Evolutionary conservation across 1,140 invertebrate species (phyloP).

Genomic region (Leptinotarsa lineolata): DNA sequence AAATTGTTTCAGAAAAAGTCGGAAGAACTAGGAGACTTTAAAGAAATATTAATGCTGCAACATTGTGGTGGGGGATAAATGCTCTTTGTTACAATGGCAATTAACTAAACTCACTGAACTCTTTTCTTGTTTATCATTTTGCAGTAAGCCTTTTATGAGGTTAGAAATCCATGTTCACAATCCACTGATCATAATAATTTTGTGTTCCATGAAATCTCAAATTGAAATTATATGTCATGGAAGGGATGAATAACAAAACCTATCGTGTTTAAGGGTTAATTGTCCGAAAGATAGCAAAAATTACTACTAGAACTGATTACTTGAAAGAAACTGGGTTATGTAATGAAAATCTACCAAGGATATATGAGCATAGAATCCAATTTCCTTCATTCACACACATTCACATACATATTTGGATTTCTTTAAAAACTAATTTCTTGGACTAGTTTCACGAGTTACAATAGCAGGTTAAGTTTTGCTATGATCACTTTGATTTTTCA

Average conservation of each 20-base stretch:
- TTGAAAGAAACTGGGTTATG: no score
- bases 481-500: slow-evolving; percentile 21
- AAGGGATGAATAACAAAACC: neutral
- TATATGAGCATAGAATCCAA: neutral
- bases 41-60: no score
- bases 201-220: neutral
- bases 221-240: neutral
- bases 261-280: neutral
- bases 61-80: no score
- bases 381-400: slow-evolving; percentile 15
- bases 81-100: no score
- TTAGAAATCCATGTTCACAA: neutral
- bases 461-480: slow-evolving; percentile 25
- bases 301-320: no score
- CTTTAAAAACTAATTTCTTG: slow-evolving; percentile 15
- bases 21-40: no score
- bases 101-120: no score
- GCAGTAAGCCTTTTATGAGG: neutral
- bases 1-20: no score
- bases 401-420: slow-evolving; percentile 15
- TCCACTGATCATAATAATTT: no score
- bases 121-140: neutral
- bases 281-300: no score
- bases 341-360: neutral
- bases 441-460: slow-evolving; percentile 24